These are phyloP conservation scores for Aurelia aurita complex sp. Pacific DNA, from an alignment of 30 jellyfish, hydroid and myxozoan species.

Conservation along the genomic window DNA sequence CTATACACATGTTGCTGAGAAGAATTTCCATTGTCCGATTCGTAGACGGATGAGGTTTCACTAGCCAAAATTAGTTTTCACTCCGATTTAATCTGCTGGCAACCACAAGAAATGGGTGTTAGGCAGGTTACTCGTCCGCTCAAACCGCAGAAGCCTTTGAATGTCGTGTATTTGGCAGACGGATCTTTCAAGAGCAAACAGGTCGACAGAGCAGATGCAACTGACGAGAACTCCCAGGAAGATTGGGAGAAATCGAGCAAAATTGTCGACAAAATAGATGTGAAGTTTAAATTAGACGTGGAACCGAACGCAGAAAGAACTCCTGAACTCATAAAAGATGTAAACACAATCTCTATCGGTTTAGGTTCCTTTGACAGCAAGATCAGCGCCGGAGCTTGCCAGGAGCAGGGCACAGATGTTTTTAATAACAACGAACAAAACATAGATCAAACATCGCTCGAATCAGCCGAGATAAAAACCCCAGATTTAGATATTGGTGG, in stretches of 20 bases:
- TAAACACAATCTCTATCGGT: neutral
- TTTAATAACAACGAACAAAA: neutral
- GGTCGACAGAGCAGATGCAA: conserved; percentile 18
- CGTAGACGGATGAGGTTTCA: conserved; percentile 48
- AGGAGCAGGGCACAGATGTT: neutral
- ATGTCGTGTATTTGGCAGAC: conserved; percentile 54
- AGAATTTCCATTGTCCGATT: conserved; percentile 30
- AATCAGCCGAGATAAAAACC: neutral
- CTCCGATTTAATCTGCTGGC: conserved; percentile 39
- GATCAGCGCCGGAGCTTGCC: neutral
- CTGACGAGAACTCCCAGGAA: neutral
- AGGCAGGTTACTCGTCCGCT: conserved; percentile 61
- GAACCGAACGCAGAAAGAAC: neutral
- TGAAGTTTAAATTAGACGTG: neutral
- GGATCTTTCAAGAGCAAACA: conserved; percentile 21
- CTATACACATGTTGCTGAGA: conserved; percentile 33
- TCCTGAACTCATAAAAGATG: neutral
- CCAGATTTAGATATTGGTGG: neutral
- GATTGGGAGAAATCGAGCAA: neutral
- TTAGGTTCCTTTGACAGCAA: neutral
- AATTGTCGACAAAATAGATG: neutral
- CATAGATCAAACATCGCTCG: neutral
- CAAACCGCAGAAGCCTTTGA: conserved; percentile 59
- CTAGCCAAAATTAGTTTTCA: conserved; percentile 57
- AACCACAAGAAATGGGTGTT: conserved; percentile 71